phyloP scores from a whole-genome alignment of 2,888 invertebrate genomes.

The Rotaria socialis region DNA sequence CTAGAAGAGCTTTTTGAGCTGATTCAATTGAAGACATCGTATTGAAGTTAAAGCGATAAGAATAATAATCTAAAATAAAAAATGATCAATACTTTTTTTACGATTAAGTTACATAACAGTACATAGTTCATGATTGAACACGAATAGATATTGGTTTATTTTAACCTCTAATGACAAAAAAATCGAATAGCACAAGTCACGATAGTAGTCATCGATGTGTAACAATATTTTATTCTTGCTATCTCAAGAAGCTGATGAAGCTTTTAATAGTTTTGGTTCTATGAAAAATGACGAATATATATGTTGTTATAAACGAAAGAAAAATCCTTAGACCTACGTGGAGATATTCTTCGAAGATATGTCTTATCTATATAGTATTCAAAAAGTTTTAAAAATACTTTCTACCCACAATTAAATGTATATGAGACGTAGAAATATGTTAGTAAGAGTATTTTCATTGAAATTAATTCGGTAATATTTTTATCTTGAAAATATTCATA shows the following conservation, averaged over 20 bases:
- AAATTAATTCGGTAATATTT: neutral
- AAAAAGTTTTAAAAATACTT: neutral
- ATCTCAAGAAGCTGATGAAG: too few relatives aligned
- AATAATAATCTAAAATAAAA: neutral
- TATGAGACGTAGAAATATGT: too few relatives aligned
- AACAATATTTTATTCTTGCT: too few relatives aligned
- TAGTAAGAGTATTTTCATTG: too few relatives aligned
- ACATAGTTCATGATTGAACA: too few relatives aligned
- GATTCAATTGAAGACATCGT: neutral
- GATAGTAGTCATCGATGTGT: too few relatives aligned
- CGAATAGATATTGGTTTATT: neutral
- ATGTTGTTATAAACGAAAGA: neutral
- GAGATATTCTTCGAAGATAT: neutral
- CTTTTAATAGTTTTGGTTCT: neutral
- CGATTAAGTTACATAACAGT: too few relatives aligned
- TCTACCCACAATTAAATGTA: neutral
- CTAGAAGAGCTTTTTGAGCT: slow-evolving; percentile 8
- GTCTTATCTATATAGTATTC: neutral
- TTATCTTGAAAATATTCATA: neutral
- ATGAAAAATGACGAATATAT: neutral
- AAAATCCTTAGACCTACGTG: neutral
- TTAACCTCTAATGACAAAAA: neutral
- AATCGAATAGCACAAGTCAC: too few relatives aligned
- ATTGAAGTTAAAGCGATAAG: neutral
- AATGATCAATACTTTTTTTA: neutral